Evolutionary conservation across 2,888 invertebrate species (phyloP).

Genomic region (Parelbella ahira): DNA sequence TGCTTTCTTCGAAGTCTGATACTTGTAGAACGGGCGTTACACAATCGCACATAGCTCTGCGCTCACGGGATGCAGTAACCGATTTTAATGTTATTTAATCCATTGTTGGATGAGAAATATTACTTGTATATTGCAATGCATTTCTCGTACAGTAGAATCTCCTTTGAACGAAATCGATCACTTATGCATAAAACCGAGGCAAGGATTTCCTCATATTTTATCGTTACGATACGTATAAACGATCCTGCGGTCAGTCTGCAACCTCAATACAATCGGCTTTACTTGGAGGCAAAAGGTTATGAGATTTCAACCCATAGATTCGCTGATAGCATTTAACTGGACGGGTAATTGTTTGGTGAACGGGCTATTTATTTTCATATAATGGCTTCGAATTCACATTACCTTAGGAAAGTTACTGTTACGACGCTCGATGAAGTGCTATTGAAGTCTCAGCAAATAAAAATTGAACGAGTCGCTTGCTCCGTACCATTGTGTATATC

Average conservation of each 20-base stretch:
- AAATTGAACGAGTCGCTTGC: constrained; percentile 36
- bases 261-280: constrained; percentile 47
- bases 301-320: constrained; percentile 75
- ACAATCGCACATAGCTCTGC: too few relatives aligned
- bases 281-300: constrained; percentile 74
- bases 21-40: too few relatives aligned
- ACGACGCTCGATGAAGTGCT: constrained; percentile 45
- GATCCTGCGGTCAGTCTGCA: constrained; percentile 39
- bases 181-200: constrained; percentile 3
- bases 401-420: constrained; percentile 64
- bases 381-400: constrained; percentile 65
- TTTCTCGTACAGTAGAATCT: constrained; percentile 7
- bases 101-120: too few relatives aligned
- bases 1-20: too few relatives aligned
- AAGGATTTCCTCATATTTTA: constrained; percentile 19
- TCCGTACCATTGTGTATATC: neutral
- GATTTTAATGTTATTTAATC: neutral
- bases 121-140: too few relatives aligned
- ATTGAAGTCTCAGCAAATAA: constrained; percentile 56
- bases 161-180: constrained; percentile 12
- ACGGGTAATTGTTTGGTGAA: constrained; percentile 73
- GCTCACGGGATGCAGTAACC: neutral
- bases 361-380: constrained; percentile 69
- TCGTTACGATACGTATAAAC: constrained; percentile 40
- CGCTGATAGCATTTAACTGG: constrained; percentile 72